A percentile compares a stretch with the other conserved stretches of the same genome.
Evolutionary conservation across 2,888 invertebrate species (phyloP).

Genomic region (Brachynemurus nebulosus): DNA sequence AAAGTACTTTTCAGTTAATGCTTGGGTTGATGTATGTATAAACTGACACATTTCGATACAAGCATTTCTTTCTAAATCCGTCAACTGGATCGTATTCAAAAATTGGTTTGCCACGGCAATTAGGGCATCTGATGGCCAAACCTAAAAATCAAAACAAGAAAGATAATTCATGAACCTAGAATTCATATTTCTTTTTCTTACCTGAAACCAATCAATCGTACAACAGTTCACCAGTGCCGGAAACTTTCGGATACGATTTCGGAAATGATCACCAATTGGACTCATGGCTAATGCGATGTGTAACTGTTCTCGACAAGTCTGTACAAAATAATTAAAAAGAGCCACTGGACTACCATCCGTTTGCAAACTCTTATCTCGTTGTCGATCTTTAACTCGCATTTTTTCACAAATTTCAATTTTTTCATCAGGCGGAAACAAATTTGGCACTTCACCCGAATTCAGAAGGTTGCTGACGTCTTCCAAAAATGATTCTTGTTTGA

Average conservation of each 20-base stretch:
- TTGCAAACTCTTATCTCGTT: slow-evolving; percentile 70
- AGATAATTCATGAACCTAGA: neutral
- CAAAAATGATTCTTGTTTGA: slow-evolving; percentile 84
- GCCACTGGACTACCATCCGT: slow-evolving; percentile 88
- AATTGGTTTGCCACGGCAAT: slow-evolving; percentile 77
- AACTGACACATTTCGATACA: slow-evolving; percentile 81
- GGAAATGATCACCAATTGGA: slow-evolving; percentile 73
- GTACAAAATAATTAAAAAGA: slow-evolving; percentile 80
- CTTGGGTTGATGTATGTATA: slow-evolving; percentile 75
- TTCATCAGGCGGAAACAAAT: slow-evolving; percentile 73
- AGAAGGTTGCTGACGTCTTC: slow-evolving; percentile 88
- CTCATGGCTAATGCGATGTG: slow-evolving; percentile 85
- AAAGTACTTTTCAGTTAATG: slow-evolving; percentile 49
- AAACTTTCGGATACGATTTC: slow-evolving; percentile 74
- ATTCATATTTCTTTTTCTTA: slow-evolving; percentile 21
- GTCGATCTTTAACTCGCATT: slow-evolving; percentile 82
- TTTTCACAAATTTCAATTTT: slow-evolving; percentile 85
- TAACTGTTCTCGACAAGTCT: slow-evolving; percentile 76
- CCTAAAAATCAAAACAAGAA: slow-evolving; percentile 35
- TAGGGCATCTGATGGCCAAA: slow-evolving; percentile 89
- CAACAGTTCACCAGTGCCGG: slow-evolving; percentile 90
- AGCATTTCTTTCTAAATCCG: slow-evolving; percentile 54
- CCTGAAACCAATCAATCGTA: slow-evolving; percentile 92
- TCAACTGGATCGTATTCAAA: slow-evolving; percentile 64
- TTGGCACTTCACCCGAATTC: slow-evolving; percentile 89